These are phyloP conservation scores for Acanthopagrus latus DNA, from an alignment of 2,797 vertebrate species.

Conservation along the genomic window DNA sequence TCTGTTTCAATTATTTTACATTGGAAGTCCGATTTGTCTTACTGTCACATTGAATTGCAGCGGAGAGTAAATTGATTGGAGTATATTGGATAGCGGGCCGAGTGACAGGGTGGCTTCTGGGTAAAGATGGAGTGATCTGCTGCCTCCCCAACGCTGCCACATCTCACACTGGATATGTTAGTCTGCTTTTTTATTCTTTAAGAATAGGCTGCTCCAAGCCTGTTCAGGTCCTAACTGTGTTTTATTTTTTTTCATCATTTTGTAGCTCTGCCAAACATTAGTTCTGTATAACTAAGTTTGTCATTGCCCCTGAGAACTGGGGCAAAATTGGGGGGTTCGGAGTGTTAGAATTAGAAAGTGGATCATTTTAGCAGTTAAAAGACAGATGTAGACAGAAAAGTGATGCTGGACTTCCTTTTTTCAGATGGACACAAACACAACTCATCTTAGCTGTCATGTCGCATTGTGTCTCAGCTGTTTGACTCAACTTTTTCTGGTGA, in stretches of 20 bases:
- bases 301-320: not conserved
- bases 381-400: too few relatives aligned
- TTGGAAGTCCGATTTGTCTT: constrained; percentile 75
- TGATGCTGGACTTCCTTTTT: too few relatives aligned
- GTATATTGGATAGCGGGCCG: constrained; percentile 55
- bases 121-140: constrained; percentile 41
- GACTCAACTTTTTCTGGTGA: too few relatives aligned
- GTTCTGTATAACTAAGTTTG: not conserved
- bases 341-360: too few relatives aligned
- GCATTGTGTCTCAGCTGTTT: too few relatives aligned
- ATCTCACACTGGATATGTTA: not conserved
- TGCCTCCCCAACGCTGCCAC: not conserved
- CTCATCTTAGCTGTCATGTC: too few relatives aligned
- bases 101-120: constrained; percentile 55
- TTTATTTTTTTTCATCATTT: not conserved
- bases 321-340: not conserved
- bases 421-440: too few relatives aligned
- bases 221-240: not conserved
- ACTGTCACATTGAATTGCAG: constrained; percentile 73
- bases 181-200: not conserved
- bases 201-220: not conserved
- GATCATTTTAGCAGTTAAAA: too few relatives aligned
- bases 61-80: constrained; percentile 71
- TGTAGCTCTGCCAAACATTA: not conserved
- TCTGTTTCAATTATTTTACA: constrained; percentile 79